Conservation (phyloP, 1,140 invertebrate species). For the Platorchestia sp. region DNA sequence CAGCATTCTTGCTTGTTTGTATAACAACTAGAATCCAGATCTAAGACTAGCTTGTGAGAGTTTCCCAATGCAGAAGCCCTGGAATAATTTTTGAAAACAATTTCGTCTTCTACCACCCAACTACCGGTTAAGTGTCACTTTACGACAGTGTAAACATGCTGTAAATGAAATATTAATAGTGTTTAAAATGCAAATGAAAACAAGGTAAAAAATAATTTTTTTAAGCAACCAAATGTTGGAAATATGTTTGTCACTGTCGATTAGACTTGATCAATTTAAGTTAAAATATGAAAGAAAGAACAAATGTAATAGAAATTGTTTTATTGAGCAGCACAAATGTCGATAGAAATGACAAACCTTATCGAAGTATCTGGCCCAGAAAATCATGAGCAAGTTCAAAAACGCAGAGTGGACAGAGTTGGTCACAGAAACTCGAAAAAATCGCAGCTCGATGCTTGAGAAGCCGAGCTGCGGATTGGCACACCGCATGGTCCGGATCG, state of each 20-base stretch:
- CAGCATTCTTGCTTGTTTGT: too few relatives aligned
- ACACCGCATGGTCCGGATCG: constrained; percentile 9
- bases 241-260: not conserved
- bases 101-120: not conserved
- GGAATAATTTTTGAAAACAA: not conserved
- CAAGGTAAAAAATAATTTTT: not conserved
- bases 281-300: not conserved
- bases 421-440: not conserved
- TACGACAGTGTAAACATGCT: not conserved
- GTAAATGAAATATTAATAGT: not conserved
- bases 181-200: not conserved
- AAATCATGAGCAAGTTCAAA: not conserved
- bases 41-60: not conserved
- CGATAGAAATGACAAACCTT: not conserved
- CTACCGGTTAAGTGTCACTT: not conserved
- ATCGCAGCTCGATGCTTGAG: not conserved
- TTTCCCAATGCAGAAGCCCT: not conserved
- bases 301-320: not conserved
- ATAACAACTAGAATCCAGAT: not conserved
- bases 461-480: not conserved
- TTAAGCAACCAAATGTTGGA: not conserved
- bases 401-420: not conserved
- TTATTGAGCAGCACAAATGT: not conserved
- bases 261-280: not conserved
- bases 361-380: not conserved